A percentile compares a stretch with the other conserved stretches of the same genome.
Conservation (phyloP, 2,113 vertebrate species). For the Sialia sialis region DNA sequence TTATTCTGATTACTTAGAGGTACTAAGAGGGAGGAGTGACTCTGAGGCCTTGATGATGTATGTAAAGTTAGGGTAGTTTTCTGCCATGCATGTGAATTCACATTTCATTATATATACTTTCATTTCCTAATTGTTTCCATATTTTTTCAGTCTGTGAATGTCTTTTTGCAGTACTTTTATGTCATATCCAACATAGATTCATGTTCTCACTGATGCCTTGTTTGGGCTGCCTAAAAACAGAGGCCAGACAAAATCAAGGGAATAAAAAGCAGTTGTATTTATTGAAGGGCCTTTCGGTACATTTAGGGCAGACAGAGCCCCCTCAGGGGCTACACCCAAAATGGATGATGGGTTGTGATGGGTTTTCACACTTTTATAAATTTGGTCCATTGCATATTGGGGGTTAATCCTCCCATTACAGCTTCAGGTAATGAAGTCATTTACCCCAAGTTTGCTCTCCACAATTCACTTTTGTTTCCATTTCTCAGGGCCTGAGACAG, state of each 20-base stretch:
- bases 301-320: rapidly evolving
- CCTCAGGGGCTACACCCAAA: neutral
- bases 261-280: neutral
- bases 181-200: neutral
- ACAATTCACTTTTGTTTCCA: neutral
- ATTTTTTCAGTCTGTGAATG: neutral
- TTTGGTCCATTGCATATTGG: neutral
- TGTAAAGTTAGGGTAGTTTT: neutral
- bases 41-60: neutral
- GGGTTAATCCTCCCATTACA: neutral
- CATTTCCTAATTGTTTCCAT: neutral
- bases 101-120: neutral
- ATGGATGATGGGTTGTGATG: no score
- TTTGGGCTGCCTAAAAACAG: neutral
- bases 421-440: neutral
- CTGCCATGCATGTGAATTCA: neutral
- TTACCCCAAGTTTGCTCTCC: neutral
- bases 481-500: neutral
- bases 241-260: neutral
- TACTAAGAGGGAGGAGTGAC: neutral
- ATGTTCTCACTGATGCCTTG: neutral
- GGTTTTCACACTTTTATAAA: neutral
- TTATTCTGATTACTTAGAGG: neutral
- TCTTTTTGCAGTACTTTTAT: neutral
- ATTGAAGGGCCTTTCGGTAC: neutral